phyloP scores from a whole-genome alignment of 2,888 invertebrate genomes.

The Epinotia nisella region DNA sequence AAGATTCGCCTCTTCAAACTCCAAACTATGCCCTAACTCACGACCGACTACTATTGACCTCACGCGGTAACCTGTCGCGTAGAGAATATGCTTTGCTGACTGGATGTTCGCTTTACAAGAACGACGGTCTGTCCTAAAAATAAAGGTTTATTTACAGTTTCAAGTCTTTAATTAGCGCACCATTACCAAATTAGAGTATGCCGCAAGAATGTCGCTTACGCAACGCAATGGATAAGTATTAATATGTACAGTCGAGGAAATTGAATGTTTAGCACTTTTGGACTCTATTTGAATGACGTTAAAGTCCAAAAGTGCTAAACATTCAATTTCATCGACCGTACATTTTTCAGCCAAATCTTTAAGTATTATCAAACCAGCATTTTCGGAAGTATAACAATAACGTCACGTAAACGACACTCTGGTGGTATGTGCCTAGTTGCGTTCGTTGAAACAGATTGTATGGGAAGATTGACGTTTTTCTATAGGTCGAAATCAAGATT shows the following conservation, averaged over 20 bases:
- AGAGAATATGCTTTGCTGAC: slow-evolving; percentile 82
- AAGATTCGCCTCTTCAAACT: slow-evolving; percentile 57
- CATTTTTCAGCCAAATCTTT: too few species aligned
- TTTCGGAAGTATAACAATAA: background rate
- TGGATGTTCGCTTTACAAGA: slow-evolving; percentile 87
- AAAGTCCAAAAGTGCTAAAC: too few species aligned
- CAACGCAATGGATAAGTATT: background rate
- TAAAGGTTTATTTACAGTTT: background rate
- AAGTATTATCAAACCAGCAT: background rate
- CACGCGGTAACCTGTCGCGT: slow-evolving; percentile 83
- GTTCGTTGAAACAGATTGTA: slow-evolving; percentile 1
- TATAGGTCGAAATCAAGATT: background rate
- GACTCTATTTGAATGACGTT: too few species aligned
- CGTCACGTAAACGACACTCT: background rate
- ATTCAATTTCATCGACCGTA: too few species aligned
- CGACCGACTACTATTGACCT: slow-evolving; percentile 71
- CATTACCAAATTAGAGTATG: background rate
- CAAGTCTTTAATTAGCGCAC: background rate
- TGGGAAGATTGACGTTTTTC: slow-evolving; percentile 13
- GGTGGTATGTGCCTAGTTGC: background rate
- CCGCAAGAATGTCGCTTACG: background rate
- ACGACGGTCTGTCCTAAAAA: slow-evolving; percentile 82
- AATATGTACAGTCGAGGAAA: too few species aligned
- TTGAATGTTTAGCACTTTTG: too few species aligned
- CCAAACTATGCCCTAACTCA: slow-evolving; percentile 57